Evolutionary conservation across 2,888 invertebrate genomes (phyloP).

Genomic region (Stenurella melanura): DNA sequence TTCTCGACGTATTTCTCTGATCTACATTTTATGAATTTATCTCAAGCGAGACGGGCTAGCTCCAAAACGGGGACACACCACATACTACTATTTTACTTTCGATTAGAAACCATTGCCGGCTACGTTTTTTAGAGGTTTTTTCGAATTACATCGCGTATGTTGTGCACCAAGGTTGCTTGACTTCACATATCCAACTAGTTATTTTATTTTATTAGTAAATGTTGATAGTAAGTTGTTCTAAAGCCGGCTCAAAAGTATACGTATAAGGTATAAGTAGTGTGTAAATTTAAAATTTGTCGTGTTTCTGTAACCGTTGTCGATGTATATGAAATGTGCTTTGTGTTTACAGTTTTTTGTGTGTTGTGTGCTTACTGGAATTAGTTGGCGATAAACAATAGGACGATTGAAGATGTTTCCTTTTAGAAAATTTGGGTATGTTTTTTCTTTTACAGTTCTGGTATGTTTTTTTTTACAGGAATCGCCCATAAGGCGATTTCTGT

Average conservation of each 20-base stretch:
- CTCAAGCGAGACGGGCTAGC: neutral
- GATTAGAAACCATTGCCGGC: conserved; percentile 4
- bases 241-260: neutral
- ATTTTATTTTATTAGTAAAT: no score
- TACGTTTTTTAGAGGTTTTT: neutral
- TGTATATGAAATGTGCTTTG: no score
- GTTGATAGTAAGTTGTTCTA: neutral
- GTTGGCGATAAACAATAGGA: neutral
- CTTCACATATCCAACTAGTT: no score
- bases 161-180: neutral
- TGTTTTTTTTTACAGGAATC: no score
- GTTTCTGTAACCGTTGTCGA: no score
- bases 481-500: no score
- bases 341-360: neutral
- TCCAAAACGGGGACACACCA: neutral
- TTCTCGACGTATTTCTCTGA: neutral
- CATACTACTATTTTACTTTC: conserved; percentile 10
- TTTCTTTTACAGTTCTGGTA: neutral
- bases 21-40: conserved; percentile 5
- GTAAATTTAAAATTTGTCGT: no score
- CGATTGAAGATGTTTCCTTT: conserved; percentile 27
- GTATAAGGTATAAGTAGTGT: no score
- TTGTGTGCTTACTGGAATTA: neutral
- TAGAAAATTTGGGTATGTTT: conserved; percentile 13
- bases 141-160: neutral